Base-by-base conservation (phyloP, 2,888 invertebrate species). In the Noctua comes region DNA sequence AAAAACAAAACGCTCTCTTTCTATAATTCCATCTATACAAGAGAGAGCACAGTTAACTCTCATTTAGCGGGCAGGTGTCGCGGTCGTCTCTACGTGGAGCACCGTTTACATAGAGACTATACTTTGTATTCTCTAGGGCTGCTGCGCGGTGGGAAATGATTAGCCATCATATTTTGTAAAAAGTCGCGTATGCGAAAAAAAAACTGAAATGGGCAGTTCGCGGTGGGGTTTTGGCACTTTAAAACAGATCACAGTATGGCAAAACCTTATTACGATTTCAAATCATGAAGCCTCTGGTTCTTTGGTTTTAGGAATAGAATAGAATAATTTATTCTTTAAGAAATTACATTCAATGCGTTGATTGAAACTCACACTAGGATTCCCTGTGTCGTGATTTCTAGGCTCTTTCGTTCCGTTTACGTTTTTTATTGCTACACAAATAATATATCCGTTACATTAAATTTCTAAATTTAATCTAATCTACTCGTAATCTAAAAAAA, bases 31-130 rank as follows among this genome's bases (percentile, higher is more conserved):
- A 48, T 64, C 57, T 59, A 13, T 77, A 77, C 8, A 86, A 57
- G 59, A 73, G 82, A 76, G 73, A 88, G 70, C 82, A 86, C 87
- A 88, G 90, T 88, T 92, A 90, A 88, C 91, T 90, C 90, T 91
- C 92, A 91, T 93, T 92, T 90, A 90, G 82, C 74, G 84, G 74
- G 79, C 75, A 82, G 83, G 84, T 90, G 88, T 88, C 89, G 84
- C 84, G 80, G 64, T 74, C 77, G 74, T 82, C 85, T 85, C 84
- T 86, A 84, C 81, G 46, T 77, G 79, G 80, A 86, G 78, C 82
- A 77, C 69, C 82, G 87, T 87, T 84, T 86, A 80, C 80, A 80
- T 84, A 86, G 85, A 83, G 71, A 76, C 77, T 84, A 79, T 84
- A 79, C 83, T 88, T 82, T 81, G 82, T 79, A 43, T 62, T 71